Conservation (phyloP, 2,797 vertebrate genomes). For the Alcedo quadribrachys region DNA sequence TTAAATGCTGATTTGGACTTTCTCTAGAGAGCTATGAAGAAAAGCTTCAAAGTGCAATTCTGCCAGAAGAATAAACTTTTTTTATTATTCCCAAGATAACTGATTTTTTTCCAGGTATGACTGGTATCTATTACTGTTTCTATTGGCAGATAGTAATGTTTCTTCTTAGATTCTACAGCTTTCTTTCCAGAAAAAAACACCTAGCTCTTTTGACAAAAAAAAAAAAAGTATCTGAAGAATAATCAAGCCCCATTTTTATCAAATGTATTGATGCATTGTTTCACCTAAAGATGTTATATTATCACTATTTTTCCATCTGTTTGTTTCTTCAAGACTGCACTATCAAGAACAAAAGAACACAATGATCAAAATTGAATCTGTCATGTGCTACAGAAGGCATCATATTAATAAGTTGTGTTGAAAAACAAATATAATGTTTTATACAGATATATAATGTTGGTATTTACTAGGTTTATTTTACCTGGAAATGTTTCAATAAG, state of each 20-base stretch:
- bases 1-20: background rate
- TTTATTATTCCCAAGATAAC: constrained; percentile 27
- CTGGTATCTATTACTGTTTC: background rate
- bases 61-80: constrained; percentile 33
- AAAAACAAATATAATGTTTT: background rate
- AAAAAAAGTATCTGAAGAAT: background rate
- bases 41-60: constrained; percentile 41
- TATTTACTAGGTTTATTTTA: background rate
- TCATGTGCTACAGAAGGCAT: background rate
- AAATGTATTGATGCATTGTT: background rate
- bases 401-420: background rate
- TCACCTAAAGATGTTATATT: background rate
- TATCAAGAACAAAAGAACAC: background rate
- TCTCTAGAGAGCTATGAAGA: constrained; percentile 3
- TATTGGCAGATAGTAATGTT: constrained; percentile 22
- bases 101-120: background rate
- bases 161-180: background rate
- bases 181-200: constrained; percentile 2
- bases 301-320: background rate
- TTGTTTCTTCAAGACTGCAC: background rate
- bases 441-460: background rate
- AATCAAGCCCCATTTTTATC: background rate
- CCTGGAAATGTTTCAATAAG: background rate
- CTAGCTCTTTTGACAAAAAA: background rate
- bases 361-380: background rate